Evolutionary conservation across 2,797 vertebrate species (phyloP).

Genomic region (Diplodus puntazzo): DNA sequence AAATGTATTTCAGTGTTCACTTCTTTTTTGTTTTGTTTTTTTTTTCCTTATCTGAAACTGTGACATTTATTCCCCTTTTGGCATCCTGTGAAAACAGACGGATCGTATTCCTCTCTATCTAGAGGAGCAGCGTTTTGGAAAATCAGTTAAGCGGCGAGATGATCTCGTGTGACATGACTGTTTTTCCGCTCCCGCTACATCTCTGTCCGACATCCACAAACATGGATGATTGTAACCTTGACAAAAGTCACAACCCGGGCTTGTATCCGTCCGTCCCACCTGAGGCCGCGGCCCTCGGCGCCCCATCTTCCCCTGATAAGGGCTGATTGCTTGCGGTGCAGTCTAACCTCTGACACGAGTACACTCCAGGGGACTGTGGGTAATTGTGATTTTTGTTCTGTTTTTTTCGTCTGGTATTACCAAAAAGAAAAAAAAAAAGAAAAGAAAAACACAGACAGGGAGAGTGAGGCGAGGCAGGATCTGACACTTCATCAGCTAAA

Average conservation of each 20-base stretch:
- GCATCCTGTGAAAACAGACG: slow-evolving; percentile 41
- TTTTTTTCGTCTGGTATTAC: background rate
- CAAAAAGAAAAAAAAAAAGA: too few species aligned
- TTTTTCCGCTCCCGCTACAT: slow-evolving; percentile 35
- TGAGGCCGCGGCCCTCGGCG: slow-evolving; percentile 38
- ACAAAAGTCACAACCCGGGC: slow-evolving; percentile 24
- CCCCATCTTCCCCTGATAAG: slow-evolving; percentile 45
- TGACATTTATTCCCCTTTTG: slow-evolving; percentile 46
- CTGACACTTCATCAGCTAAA: slow-evolving; percentile 72
- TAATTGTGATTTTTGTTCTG: slow-evolving; percentile 41
- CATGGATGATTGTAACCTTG: slow-evolving; percentile 44
- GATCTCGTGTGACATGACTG: slow-evolving; percentile 17
- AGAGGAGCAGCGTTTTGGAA: slow-evolving; percentile 29
- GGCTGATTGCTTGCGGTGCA: slow-evolving; percentile 56
- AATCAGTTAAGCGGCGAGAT: slow-evolving; percentile 30
- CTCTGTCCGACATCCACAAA: slow-evolving; percentile 30
- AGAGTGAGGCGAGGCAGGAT: slow-evolving; percentile 55
- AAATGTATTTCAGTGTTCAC: slow-evolving; percentile 17
- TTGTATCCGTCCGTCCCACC: slow-evolving; percentile 30
- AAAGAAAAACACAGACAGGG: slow-evolving; percentile 42
- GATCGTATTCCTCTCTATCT: slow-evolving; percentile 26
- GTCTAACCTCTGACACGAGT: slow-evolving; percentile 59
- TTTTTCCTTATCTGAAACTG: slow-evolving; percentile 43
- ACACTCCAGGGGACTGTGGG: slow-evolving; percentile 55
- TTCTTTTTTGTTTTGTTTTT: background rate